A percentile compares a stretch with the other conserved stretches of the same genome.
These are phyloP conservation scores for Zaprionus camerounensis DNA, from an alignment of 1,140 invertebrate genomes.

Conservation along the genomic window DNA sequence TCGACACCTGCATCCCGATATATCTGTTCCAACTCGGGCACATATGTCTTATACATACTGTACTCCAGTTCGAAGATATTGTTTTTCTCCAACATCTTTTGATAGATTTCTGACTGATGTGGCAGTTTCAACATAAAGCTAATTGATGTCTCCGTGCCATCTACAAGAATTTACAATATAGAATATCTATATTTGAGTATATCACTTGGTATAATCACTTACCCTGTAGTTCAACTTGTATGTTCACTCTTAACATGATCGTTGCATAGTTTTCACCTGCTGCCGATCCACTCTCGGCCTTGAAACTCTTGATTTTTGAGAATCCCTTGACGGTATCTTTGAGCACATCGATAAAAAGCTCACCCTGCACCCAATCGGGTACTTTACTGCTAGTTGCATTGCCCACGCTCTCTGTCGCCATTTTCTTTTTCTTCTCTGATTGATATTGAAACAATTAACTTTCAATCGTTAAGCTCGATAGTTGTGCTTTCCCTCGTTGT, in stretches of 20 bases:
- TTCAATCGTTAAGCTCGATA: neutral
- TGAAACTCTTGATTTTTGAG: conserved; percentile 55
- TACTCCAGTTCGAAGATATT: conserved; percentile 62
- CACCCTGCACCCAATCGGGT: conserved; percentile 58
- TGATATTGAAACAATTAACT: neutral
- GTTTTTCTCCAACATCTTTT: conserved; percentile 49
- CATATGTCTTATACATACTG: conserved; percentile 51
- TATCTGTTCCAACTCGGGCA: conserved; percentile 69
- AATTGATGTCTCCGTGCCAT: conserved; percentile 49
- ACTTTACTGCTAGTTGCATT: conserved; percentile 24
- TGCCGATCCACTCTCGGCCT: conserved; percentile 45
- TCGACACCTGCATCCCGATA: conserved; percentile 73
- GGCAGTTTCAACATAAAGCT: conserved; percentile 68
- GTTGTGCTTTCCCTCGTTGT: neutral
- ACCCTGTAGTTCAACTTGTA: conserved; percentile 66
- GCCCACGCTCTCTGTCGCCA: conserved; percentile 20
- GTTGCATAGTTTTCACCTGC: conserved; percentile 72
- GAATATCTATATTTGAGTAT: too few relatives aligned
- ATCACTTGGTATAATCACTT: neutral
- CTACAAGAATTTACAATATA: conserved; percentile 6
- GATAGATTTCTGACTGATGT: conserved; percentile 39
- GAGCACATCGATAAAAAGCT: conserved; percentile 57
- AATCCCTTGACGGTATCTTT: conserved; percentile 55
- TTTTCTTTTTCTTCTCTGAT: conserved; percentile 21
- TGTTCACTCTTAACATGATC: conserved; percentile 52